These are phyloP conservation scores for Ptilorrhoa leucosticta DNA, from an alignment of 2,113 vertebrate genomes.

Conservation along the genomic window DNA sequence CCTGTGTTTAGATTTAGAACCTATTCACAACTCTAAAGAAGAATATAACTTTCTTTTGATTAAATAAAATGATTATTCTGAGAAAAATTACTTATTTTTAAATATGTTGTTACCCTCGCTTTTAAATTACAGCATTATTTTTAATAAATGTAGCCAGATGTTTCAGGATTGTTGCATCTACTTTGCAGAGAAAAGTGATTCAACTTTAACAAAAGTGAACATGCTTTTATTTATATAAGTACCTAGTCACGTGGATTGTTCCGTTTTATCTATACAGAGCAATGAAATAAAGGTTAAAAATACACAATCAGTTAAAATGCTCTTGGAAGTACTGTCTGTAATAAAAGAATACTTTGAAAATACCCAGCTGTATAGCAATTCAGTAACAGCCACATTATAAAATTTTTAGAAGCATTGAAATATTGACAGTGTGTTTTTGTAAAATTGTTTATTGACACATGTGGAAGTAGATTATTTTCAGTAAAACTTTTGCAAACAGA, in stretches of 20 bases:
- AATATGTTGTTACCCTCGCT: not conserved
- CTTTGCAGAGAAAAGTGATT: slow-evolving; percentile 59
- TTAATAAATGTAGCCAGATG: slow-evolving; percentile 30
- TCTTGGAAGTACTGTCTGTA: slow-evolving; percentile 13
- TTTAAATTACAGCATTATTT: not conserved
- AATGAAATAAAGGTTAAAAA: slow-evolving; percentile 56
- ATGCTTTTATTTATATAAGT: slow-evolving; percentile 15
- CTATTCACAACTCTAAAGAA: not conserved
- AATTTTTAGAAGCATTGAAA: not conserved
- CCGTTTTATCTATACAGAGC: slow-evolving; percentile 47
- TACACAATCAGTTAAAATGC: slow-evolving; percentile 23
- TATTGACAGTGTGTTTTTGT: not conserved
- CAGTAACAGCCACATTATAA: not conserved
- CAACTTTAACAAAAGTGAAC: slow-evolving; percentile 40
- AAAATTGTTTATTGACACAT: slow-evolving; percentile 32
- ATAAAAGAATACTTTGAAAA: slow-evolving; percentile 36
- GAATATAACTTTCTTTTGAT: not conserved
- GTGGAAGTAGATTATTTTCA: not conserved
- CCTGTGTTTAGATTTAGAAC: not conserved
- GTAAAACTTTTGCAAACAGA: not conserved
- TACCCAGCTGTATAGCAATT: slow-evolving; percentile 14
- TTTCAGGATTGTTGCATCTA: slow-evolving; percentile 33
- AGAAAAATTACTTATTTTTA: not conserved
- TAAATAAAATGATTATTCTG: not conserved
- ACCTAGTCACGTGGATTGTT: slow-evolving; percentile 36